These are phyloP conservation scores for Clitarchus hookeri DNA, from an alignment of 2,888 invertebrate species.

Conservation along the genomic window DNA sequence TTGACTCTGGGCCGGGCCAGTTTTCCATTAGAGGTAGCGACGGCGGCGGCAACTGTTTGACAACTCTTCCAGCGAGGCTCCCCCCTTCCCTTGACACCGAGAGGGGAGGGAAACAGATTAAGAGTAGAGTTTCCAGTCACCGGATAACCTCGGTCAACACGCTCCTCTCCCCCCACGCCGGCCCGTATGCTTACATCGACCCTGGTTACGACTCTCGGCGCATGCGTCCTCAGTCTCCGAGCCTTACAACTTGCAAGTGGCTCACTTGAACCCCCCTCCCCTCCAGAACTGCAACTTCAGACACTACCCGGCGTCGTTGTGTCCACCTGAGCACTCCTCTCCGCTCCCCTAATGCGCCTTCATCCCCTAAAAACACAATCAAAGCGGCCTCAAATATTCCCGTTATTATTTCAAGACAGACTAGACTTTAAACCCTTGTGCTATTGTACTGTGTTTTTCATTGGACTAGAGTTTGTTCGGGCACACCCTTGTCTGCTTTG, in stretches of 20 bases:
- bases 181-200: no score
- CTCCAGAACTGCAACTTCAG: not conserved
- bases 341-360: no score
- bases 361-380: no score
- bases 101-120: slow-evolving; percentile 14
- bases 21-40: slow-evolving; percentile 27
- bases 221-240: not conserved
- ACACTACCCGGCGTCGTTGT: no score
- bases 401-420: no score
- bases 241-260: not conserved
- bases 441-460: no score
- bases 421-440: no score
- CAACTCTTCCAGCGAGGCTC: not conserved
- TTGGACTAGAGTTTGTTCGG: no score
- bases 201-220: not conserved
- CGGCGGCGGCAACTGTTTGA: not conserved
- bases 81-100: no score
- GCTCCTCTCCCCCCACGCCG: not conserved
- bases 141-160: not conserved
- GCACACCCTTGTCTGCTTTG: no score
- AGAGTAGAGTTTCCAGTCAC: slow-evolving; percentile 10
- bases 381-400: no score
- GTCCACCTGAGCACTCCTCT: no score
- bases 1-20: not conserved
- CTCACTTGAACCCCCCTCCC: not conserved